phyloP scores from a whole-genome alignment of 2,113 vertebrate species.

The Caretta caretta region DNA sequence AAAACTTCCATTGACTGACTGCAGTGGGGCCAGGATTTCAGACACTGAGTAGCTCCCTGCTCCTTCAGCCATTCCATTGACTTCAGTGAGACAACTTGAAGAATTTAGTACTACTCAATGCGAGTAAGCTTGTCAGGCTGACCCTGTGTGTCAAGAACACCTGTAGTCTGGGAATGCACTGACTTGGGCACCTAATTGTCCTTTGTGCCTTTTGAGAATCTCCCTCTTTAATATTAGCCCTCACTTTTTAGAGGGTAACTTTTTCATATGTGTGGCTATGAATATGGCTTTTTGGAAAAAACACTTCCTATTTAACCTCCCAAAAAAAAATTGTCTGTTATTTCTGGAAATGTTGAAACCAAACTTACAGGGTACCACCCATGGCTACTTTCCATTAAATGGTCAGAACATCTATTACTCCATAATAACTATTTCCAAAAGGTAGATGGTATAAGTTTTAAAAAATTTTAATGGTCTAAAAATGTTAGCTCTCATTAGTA shows the following conservation, averaged over 20 bases:
- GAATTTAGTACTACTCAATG: not conserved
- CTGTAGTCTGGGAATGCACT: not conserved
- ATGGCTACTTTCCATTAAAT: not conserved
- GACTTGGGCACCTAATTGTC: not conserved
- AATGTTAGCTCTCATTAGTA: not conserved
- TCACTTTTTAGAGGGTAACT: not conserved
- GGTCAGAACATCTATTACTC: not conserved
- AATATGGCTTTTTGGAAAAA: not conserved
- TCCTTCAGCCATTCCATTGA: not conserved
- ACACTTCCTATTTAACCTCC: not conserved
- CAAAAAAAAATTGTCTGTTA: not conserved
- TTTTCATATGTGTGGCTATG: rapidly evolving
- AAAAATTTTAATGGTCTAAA: not conserved
- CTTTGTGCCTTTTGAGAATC: not conserved
- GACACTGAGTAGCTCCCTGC: not conserved
- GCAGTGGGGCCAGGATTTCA: not conserved
- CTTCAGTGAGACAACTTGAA: not conserved
- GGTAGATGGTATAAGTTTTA: not conserved
- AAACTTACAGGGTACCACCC: not conserved
- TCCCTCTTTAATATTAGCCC: not conserved
- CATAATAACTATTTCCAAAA: not conserved
- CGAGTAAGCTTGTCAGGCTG: not conserved
- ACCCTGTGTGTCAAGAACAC: not conserved
- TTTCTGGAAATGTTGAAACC: not conserved
- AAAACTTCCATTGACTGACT: not conserved